Conservation (phyloP, 1,140 invertebrate species). For the Drosophila sucinea region DNA sequence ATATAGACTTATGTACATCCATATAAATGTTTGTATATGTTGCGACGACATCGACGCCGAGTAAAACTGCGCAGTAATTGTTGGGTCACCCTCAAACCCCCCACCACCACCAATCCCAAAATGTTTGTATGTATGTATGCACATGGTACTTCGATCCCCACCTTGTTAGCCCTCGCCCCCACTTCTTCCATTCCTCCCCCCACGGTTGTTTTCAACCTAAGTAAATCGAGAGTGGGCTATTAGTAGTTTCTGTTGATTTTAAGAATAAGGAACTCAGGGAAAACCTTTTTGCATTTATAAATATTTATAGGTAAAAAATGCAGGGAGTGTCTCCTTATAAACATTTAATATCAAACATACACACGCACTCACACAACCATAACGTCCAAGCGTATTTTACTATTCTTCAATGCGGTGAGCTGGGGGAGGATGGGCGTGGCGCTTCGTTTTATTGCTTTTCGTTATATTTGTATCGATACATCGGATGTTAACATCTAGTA, state of each 20-base stretch:
- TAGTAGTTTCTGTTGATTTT: neutral
- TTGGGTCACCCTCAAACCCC: constrained; percentile 25
- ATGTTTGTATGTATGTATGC: neutral
- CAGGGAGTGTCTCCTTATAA: constrained; percentile 15
- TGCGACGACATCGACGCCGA: constrained; percentile 31
- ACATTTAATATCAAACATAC: neutral
- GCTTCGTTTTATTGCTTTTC: too few relatives aligned
- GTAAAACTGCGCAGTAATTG: constrained; percentile 73
- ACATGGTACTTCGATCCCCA: neutral
- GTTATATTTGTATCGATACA: too few relatives aligned
- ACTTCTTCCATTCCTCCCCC: too few relatives aligned
- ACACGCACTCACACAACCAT: neutral
- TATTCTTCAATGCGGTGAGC: too few relatives aligned
- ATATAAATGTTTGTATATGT: constrained; percentile 34
- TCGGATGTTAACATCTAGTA: too few relatives aligned
- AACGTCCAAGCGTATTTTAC: neutral
- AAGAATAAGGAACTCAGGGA: constrained; percentile 4
- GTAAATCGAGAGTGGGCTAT: neutral
- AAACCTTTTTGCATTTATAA: constrained; percentile 5
- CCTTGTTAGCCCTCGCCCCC: neutral
- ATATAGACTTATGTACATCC: neutral
- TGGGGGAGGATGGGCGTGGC: too few relatives aligned
- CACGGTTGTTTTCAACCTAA: neutral
- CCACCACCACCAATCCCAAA: neutral
- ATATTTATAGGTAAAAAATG: constrained; percentile 3